phyloP scores from a whole-genome alignment of 2,888 invertebrate genomes.

The Eristalis pertinax region DNA sequence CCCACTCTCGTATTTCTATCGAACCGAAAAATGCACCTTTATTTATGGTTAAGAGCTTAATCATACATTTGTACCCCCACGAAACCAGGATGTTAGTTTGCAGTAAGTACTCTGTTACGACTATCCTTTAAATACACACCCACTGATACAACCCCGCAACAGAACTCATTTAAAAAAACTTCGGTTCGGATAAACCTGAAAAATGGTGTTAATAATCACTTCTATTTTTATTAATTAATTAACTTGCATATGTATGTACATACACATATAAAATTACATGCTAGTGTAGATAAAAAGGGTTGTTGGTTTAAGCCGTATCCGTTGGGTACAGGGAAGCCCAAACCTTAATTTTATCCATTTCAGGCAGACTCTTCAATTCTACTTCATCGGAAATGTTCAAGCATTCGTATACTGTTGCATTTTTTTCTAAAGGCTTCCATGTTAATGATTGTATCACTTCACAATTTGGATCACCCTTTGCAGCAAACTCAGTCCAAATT shows the following conservation, averaged over 20 bases:
- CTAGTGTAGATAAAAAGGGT: not conserved
- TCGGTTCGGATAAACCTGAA: too few relatives aligned
- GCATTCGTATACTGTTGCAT: conserved; percentile 72
- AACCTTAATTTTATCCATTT: conserved; percentile 74
- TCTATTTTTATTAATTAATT: not conserved
- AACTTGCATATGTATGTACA: not conserved
- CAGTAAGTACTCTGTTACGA: too few relatives aligned
- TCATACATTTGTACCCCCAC: too few relatives aligned
- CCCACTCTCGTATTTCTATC: too few relatives aligned
- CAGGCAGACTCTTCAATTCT: conserved; percentile 76
- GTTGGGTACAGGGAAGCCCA: conserved; percentile 78
- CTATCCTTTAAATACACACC: too few relatives aligned
- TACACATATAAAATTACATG: not conserved
- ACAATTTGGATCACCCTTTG: conserved; percentile 78
- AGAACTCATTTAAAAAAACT: too few relatives aligned
- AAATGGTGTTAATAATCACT: not conserved
- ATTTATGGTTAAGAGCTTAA: too few relatives aligned
- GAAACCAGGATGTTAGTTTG: too few relatives aligned
- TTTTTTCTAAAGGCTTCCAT: conserved; percentile 74
- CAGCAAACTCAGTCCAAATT: conserved; percentile 79
- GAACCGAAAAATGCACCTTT: too few relatives aligned
- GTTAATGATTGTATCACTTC: conserved; percentile 63
- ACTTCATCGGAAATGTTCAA: conserved; percentile 77
- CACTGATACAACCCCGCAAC: too few relatives aligned
- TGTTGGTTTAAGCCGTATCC: conserved; percentile 35